Evolutionary conservation across 2,113 vertebrate species (phyloP), one percentile per base, ranked within the genome.

Genomic region (Pollachius pollachius): DNA sequence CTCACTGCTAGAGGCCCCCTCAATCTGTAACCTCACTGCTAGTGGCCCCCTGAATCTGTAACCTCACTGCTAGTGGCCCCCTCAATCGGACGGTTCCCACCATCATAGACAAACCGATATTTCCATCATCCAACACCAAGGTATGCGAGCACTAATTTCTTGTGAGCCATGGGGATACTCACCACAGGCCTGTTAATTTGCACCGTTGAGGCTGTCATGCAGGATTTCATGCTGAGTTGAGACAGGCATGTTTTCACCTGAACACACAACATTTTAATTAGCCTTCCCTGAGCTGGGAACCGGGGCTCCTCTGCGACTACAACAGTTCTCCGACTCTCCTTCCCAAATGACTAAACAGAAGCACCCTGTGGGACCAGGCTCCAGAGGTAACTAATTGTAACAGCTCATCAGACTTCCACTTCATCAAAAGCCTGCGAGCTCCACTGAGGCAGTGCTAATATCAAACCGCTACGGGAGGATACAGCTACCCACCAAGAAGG

Each of bases 221-320:
- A 30, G 16, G 12, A 25, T 77, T 12, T 54, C 13, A 18, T 16
- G 11, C 4, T 59, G 34, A 27, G 65, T 69, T 70, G 76, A 86
- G 69, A 12, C 64, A 56, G 18, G n/a, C 25, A 17, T 73, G 82
- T 80, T 83, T 82, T 77, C 64, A 81, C 69, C 81, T 87, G 86
- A 89, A 83, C 67, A 78, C 78, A 88, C 80, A 88, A 80, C 79
- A 88, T 89, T 91, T 90, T 88, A 91, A 91, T 91, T 88, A 48
- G 90, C 70, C 64, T n/a, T 67, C 60, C 65, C 76, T 79, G 80
- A 74, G 68, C 57, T 69, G 85, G 84, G 85, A 82, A 72, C 54
- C n/a, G 30, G 18, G 60, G 63, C 48, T 89, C 87, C 81, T 84
- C 18, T 15, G 78, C 80, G 87, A 77, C 54, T 19, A 52, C 54